phyloP scores from a whole-genome alignment of 2,797 vertebrate genomes.

The Pseudochromis fuscus region DNA sequence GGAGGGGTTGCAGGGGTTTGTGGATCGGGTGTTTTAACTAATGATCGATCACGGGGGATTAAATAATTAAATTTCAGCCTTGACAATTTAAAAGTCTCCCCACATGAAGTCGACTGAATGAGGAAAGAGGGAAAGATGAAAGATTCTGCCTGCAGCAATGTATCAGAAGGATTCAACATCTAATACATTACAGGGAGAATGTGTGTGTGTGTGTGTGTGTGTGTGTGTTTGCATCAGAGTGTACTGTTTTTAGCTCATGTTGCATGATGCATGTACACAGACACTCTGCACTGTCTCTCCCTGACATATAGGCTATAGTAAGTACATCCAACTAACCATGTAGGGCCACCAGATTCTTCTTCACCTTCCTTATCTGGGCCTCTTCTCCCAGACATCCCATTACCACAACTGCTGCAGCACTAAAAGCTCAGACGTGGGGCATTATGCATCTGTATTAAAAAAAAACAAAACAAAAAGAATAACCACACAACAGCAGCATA shows the following conservation, averaged over 20 bases:
- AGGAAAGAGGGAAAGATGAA: slow-evolving; percentile 72
- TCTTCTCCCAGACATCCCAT: slow-evolving; percentile 56
- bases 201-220: slow-evolving; percentile 4
- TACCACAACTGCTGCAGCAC: slow-evolving; percentile 45
- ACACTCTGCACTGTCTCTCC: slow-evolving; percentile 23
- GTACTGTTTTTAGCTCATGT: slow-evolving; percentile 47
- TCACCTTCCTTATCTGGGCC: slow-evolving; percentile 54
- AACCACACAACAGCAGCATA: slow-evolving; percentile 36
- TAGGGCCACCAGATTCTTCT: slow-evolving; percentile 53
- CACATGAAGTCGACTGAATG: slow-evolving; percentile 64
- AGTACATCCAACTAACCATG: slow-evolving; percentile 48
- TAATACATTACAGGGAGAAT: slow-evolving; percentile 61
- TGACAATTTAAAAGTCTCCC: slow-evolving; percentile 81
- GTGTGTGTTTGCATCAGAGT: slow-evolving; percentile 21
- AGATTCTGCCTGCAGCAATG: slow-evolving; percentile 69
- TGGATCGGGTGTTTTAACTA: slow-evolving; percentile 71
- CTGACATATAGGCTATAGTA: slow-evolving; percentile 54
- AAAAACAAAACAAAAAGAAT: slow-evolving; percentile 6
- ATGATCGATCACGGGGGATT: slow-evolving; percentile 79
- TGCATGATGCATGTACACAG: slow-evolving; percentile 31
- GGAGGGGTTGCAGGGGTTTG: slow-evolving; percentile 26
- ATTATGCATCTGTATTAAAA: slow-evolving; percentile 39
- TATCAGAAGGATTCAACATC: slow-evolving; percentile 71
- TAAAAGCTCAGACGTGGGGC: slow-evolving; percentile 53
- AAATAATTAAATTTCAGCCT: slow-evolving; percentile 80